Evolutionary conservation across 2,797 vertebrate species (phyloP).

Genomic region (Oreochromis mossambicus): DNA sequence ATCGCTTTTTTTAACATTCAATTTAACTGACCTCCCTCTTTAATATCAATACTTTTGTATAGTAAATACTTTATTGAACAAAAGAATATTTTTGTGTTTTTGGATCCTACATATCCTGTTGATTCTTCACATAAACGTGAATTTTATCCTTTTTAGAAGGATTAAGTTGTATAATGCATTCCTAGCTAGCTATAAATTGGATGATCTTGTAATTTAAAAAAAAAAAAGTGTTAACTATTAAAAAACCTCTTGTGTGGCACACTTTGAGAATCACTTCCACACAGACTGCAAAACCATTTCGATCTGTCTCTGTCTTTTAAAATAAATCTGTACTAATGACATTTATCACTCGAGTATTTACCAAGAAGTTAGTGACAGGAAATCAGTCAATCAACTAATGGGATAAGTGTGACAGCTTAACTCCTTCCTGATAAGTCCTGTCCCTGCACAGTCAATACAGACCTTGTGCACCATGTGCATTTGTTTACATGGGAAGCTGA

Average conservation of each 20-base stretch:
- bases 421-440: neutral
- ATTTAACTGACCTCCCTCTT: neutral
- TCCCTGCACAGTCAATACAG: neutral
- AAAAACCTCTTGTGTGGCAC: neutral
- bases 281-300: rapidly evolving
- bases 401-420: neutral
- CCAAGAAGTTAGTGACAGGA: neutral
- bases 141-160: neutral
- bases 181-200: neutral
- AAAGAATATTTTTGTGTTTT: rapidly evolving
- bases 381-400: neutral
- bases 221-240: neutral
- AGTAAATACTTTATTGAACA: neutral
- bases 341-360: neutral
- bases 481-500: slow-evolving; percentile 45
- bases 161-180: neutral
- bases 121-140: rapidly evolving
- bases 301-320: neutral
- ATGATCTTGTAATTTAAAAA: neutral
- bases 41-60: neutral
- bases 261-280: neutral
- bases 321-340: neutral
- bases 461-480: slow-evolving; percentile 34
- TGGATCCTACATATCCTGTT: neutral
- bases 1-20: neutral